Evolutionary conservation across 2,888 invertebrate genomes (phyloP).

Genomic region (Chelonus formosanus): DNA sequence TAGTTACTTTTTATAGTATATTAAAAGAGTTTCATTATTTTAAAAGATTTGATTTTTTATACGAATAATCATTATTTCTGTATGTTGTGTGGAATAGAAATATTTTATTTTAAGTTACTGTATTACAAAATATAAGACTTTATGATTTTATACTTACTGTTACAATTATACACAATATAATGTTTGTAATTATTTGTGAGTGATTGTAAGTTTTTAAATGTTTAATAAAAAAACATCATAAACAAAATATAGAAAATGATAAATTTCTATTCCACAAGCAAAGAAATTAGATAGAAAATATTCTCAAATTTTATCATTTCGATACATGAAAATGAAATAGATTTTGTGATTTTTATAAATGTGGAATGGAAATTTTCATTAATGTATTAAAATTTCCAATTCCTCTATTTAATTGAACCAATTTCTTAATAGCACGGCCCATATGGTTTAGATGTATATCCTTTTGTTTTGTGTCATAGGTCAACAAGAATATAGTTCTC

Average conservation of each 20-base stretch:
- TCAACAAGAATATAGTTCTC: constrained; percentile 80
- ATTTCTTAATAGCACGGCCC: no score
- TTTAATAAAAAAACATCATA: constrained; percentile 15
- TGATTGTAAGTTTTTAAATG: constrained; percentile 3
- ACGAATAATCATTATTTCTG: no score
- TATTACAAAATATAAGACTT: neutral
- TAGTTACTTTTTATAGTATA: no score
- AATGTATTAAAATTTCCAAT: constrained; percentile 52
- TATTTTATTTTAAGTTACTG: constrained; percentile 28
- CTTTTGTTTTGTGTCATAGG: constrained; percentile 66
- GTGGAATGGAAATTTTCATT: constrained; percentile 66
- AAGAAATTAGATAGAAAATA: constrained; percentile 13
- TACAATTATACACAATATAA: constrained; percentile 17
- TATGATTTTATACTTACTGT: constrained; percentile 21
- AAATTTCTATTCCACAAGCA: neutral
- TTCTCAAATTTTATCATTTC: constrained; percentile 15
- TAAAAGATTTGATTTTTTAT: no score
- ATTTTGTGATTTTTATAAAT: constrained; percentile 34
- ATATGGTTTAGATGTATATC: neutral
- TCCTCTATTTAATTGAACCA: constrained; percentile 21
- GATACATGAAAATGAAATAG: no score
- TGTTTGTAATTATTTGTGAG: constrained; percentile 35
- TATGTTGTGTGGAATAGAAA: constrained; percentile 58
- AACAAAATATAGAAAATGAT: neutral
- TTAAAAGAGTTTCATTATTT: no score